Base-by-base conservation (phyloP, 37 sponge, comb jelly and placozoan species). In the Tethya wilhelma region DNA sequence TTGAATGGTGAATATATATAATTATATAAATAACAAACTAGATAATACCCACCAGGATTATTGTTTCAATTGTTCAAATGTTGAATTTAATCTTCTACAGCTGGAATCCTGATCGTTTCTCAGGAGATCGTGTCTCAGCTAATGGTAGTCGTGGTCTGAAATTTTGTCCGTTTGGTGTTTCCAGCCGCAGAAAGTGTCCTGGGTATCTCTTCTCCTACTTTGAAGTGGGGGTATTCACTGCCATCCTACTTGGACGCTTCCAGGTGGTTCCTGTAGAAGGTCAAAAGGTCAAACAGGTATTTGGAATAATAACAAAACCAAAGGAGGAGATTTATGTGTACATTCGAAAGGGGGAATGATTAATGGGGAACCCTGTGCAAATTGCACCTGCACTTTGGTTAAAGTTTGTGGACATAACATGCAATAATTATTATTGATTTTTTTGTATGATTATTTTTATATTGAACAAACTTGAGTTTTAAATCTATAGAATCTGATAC, bases 111-210 rank as follows among this genome's bases (percentile, higher is more conserved):
- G 88, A 87, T 2, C 76, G 89, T 43, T 93, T 93, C 64, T 64
- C 31, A n/a, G 37, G 42, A 38, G 33, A 56, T 20, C 53, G 73
- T 43, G n/a, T n/a, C n/a, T n/a, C n/a, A n/a, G n/a, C n/a, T n/a
- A n/a, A n/a, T n/a, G n/a, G n/a, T n/a, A 57, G 38, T 5, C 64
- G 80, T 28, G 86, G 73, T 9, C 30, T 58, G 0, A 56, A 49
- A 20, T 81, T 87, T n/a, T 96, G 82, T 81, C 97, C 97, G 29
- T 96, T 96, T 93, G 97, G 97, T 34, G 74, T 84, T 0, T 81
- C 78, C 59, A 89, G 94, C 34, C 79, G 81, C 1, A 82, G 97
- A 6, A 93, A 85, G 62, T 97, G 97, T 74, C 97, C 97, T 43
- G 97, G 97, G 41, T 88, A 93, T 64, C 64, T 76, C 31, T 97